Evolutionary conservation across 2,797 vertebrate genomes (phyloP).

Genomic region (Pseudomugil tenellus): DNA sequence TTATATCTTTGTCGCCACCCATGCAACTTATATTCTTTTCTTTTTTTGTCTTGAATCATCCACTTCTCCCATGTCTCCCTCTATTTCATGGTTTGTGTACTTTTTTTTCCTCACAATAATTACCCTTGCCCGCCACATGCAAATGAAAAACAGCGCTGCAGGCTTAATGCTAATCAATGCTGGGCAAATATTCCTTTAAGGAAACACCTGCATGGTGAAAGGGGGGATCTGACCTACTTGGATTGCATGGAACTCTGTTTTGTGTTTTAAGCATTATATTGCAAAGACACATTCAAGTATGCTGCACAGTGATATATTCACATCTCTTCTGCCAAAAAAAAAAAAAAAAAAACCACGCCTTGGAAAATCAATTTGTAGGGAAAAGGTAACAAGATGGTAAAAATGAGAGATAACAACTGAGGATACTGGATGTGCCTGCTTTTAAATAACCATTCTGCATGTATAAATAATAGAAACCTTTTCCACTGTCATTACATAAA

Average conservation of each 20-base stretch:
- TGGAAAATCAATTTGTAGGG: slow-evolving; percentile 17
- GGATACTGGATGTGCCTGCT: slow-evolving; percentile 38
- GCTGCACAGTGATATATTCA: slow-evolving; percentile 5
- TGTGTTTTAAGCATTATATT: slow-evolving; percentile 25
- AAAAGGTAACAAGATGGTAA: slow-evolving; percentile 35
- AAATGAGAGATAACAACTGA: slow-evolving; percentile 46
- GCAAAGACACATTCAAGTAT: slow-evolving; percentile 32
- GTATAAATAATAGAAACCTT: slow-evolving; percentile 74
- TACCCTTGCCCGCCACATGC: slow-evolving; percentile 62
- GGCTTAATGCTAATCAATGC: slow-evolving; percentile 77
- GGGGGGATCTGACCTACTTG: slow-evolving; percentile 58
- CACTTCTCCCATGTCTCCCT: slow-evolving; percentile 3
- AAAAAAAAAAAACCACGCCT: no score
- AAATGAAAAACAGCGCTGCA: slow-evolving; percentile 67
- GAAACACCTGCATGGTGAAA: slow-evolving; percentile 46
- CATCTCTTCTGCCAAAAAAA: not conserved
- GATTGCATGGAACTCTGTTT: slow-evolving; percentile 56
- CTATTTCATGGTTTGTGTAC: slow-evolving; percentile 29
- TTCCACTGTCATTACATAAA: slow-evolving; percentile 66
- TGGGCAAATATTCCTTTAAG: slow-evolving; percentile 77
- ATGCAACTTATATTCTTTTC: slow-evolving; percentile 62
- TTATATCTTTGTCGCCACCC: slow-evolving; percentile 62
- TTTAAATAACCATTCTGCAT: slow-evolving; percentile 60
- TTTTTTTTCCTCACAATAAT: slow-evolving; percentile 39
- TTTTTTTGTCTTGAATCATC: slow-evolving; percentile 27